Evolutionary conservation across 2,888 invertebrate genomes (phyloP).

Genomic region (Epinotia ramella): DNA sequence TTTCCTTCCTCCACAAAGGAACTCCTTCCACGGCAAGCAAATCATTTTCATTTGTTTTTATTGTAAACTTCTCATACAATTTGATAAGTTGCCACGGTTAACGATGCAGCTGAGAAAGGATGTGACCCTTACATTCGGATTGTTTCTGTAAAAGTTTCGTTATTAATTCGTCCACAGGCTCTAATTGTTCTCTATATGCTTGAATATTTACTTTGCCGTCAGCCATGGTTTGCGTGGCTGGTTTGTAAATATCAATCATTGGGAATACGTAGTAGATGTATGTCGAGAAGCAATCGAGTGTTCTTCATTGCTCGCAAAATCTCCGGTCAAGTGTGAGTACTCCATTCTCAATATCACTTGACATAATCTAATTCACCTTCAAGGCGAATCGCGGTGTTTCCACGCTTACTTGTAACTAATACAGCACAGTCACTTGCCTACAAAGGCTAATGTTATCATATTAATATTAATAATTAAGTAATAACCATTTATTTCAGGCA

Average conservation of each 20-base stretch:
- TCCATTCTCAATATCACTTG: slow-evolving; percentile 24
- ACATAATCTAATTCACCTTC: slow-evolving; percentile 17
- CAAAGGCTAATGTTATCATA: not conserved
- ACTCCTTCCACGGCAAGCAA: slow-evolving; percentile 75
- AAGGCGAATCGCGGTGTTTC: not conserved
- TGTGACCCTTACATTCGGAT: not conserved
- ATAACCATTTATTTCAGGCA: not conserved
- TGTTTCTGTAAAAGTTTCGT: not conserved
- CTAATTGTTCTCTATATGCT: not conserved
- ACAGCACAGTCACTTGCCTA: not conserved
- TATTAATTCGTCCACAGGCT: not conserved
- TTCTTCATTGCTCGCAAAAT: slow-evolving; percentile 29
- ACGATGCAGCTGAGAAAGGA: slow-evolving; percentile 15
- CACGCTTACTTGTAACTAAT: not conserved
- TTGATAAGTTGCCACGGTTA: slow-evolving; percentile 43
- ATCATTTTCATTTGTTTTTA: slow-evolving; percentile 72
- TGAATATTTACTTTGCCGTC: not conserved
- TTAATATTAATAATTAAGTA: not conserved
- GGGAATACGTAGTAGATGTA: not conserved
- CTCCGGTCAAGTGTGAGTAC: slow-evolving; percentile 21
- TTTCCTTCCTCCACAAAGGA: slow-evolving; percentile 77
- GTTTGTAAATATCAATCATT: slow-evolving; percentile 4
- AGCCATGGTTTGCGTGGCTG: not conserved
- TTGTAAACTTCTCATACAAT: slow-evolving; percentile 61
- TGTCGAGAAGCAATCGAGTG: not conserved